Percentiles rank a stretch among this genome's conserved stretches.
Evolutionary conservation across 2,797 vertebrate species (phyloP).

Genomic region (Tapera naevia): DNA sequence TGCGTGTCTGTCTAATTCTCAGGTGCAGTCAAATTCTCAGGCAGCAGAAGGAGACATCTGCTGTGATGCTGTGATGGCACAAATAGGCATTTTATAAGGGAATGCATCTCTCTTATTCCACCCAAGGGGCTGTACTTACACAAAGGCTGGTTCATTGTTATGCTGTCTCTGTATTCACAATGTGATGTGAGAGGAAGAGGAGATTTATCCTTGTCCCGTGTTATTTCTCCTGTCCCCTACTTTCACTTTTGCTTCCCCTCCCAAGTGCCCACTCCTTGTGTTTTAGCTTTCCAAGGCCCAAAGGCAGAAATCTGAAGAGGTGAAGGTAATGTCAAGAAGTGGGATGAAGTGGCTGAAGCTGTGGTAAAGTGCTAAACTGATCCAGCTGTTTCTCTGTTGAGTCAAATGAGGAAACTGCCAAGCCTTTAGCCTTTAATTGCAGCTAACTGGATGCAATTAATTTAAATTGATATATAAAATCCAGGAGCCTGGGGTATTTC

Average conservation of each 20-base stretch:
- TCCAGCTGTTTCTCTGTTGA: not conserved
- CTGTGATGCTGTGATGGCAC: not conserved
- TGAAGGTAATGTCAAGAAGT: not conserved
- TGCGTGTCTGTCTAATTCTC: not conserved
- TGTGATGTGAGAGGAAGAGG: not conserved
- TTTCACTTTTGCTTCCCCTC: not conserved
- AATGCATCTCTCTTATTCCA: not conserved
- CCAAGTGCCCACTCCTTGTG: not conserved
- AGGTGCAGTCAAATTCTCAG: not conserved
- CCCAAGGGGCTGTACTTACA: not conserved
- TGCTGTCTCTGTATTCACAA: not conserved
- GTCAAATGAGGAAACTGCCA: not conserved
- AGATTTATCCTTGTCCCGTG: not conserved
- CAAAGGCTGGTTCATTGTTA: not conserved
- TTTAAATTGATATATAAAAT: not conserved
- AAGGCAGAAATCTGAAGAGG: not conserved
- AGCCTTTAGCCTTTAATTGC: not conserved
- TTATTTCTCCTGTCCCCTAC: not conserved
- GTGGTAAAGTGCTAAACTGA: not conserved
- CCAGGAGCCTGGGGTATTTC: not conserved
- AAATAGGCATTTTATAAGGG: not conserved
- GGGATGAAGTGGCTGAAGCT: not conserved
- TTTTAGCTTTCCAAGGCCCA: not conserved
- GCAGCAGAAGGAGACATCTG: not conserved
- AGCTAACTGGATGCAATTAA: not conserved